Conservation (phyloP, 2,113 vertebrate genomes). For the Grammomys dolichurus region DNA sequence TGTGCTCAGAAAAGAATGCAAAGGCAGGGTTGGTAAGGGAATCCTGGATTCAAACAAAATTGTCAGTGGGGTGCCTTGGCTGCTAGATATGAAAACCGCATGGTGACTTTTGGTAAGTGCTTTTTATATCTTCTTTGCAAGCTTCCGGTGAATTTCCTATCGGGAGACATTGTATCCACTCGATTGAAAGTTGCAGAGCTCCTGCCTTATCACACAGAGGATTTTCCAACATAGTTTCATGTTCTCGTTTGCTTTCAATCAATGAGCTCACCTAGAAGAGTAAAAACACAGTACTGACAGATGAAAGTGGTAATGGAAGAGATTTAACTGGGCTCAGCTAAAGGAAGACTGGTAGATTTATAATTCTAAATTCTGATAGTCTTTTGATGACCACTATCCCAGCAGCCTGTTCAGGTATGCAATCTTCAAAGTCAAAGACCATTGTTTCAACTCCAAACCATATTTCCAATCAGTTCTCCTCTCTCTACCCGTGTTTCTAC, state of each 20-base stretch:
- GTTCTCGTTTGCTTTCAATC: slow-evolving; percentile 28
- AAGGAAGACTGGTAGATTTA: background rate
- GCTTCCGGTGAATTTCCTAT: slow-evolving; percentile 2
- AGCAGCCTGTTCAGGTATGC: background rate
- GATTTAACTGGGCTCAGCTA: background rate
- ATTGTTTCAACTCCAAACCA: background rate
- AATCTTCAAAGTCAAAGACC: background rate
- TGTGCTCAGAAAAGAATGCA: slow-evolving; percentile 18
- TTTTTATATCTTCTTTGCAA: slow-evolving; percentile 25
- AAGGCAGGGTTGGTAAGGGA: background rate
- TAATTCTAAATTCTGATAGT: background rate
- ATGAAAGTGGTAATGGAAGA: background rate
- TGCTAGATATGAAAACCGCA: background rate
- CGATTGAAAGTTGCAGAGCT: slow-evolving; percentile 17
- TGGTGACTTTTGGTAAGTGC: background rate
- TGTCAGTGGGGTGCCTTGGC: background rate
- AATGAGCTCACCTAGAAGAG: slow-evolving; percentile 46
- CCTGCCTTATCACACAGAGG: slow-evolving; percentile 16
- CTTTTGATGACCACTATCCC: background rate
- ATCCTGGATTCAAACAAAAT: background rate
- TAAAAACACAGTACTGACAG: background rate
- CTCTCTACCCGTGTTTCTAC: background rate
- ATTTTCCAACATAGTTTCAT: slow-evolving; percentile 40
- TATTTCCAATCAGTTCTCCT: background rate
- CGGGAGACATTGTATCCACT: background rate